These are phyloP conservation scores for Atta colombica DNA, from an alignment of 1,140 invertebrate species.

Conservation along the genomic window DNA sequence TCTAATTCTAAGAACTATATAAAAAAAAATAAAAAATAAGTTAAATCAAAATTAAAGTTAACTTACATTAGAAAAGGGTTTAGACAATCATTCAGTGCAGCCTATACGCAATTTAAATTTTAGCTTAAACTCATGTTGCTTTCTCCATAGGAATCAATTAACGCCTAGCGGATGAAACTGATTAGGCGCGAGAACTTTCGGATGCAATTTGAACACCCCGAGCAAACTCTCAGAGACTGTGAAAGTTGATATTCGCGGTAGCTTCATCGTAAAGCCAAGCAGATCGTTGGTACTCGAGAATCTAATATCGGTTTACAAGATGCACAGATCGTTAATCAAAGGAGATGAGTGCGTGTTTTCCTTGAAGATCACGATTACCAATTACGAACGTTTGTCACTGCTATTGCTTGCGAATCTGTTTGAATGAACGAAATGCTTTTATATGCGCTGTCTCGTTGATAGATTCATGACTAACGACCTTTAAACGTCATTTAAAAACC, in stretches of 20 bases:
- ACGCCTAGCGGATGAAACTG: conserved; percentile 17
- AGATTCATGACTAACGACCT: conserved; percentile 45
- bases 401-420: conserved; percentile 8
- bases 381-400: conserved; percentile 22
- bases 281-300: background rate
- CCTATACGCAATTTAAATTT: conserved; percentile 38
- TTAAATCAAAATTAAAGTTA: no score
- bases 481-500: conserved; percentile 25
- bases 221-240: conserved; percentile 31
- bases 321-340: conserved; percentile 31
- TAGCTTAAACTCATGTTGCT: conserved; percentile 21
- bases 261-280: background rate
- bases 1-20: no score
- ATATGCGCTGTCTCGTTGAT: conserved; percentile 29
- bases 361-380: conserved; percentile 36
- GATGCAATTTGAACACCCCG: conserved; percentile 18
- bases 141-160: conserved; percentile 41
- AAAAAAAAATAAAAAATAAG: no score
- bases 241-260: conserved; percentile 36
- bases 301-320: conserved; percentile 7
- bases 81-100: background rate
- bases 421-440: background rate
- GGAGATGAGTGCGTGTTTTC: conserved; percentile 29
- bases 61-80: no score
- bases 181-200: conserved; percentile 51